A percentile compares a stretch with the other conserved stretches of the same genome.
Evolutionary conservation across 2,888 invertebrate species (phyloP).

Genomic region (Sarcophaga rosellei): DNA sequence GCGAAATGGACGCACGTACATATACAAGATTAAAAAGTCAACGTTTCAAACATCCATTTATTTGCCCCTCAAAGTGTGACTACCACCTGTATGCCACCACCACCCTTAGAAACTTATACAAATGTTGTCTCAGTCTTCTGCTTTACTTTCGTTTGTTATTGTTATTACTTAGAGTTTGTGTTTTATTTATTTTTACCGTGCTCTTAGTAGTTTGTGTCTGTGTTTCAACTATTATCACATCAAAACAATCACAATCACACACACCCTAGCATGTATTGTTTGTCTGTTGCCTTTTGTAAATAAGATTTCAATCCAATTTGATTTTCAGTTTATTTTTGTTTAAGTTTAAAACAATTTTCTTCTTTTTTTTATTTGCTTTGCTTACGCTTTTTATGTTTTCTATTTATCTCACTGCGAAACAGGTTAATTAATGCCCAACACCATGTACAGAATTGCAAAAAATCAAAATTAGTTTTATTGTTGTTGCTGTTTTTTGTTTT

Average conservation of each 20-base stretch:
- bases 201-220: not conserved
- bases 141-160: constrained; percentile 9
- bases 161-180: not conserved
- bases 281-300: not conserved
- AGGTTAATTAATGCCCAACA: constrained; percentile 19
- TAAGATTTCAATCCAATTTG: constrained; percentile 1
- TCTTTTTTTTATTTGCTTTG: no score
- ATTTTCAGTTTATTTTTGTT: not conserved
- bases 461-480: constrained; percentile 1
- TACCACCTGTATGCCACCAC: constrained; percentile 26
- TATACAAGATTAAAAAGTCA: no score
- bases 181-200: not conserved
- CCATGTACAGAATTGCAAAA: not conserved
- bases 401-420: not conserved
- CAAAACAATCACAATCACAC: not conserved
- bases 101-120: constrained; percentile 36
- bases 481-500: not conserved
- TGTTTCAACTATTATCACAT: constrained; percentile 16
- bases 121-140: constrained; percentile 44
- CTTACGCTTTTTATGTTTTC: no score
- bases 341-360: not conserved
- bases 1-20: no score
- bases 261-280: not conserved
- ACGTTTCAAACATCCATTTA: constrained; percentile 10
- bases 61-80: not conserved